Evolutionary conservation across 2,113 vertebrate species (phyloP).

Genomic region (Myrmecophaga tridactyla): DNA sequence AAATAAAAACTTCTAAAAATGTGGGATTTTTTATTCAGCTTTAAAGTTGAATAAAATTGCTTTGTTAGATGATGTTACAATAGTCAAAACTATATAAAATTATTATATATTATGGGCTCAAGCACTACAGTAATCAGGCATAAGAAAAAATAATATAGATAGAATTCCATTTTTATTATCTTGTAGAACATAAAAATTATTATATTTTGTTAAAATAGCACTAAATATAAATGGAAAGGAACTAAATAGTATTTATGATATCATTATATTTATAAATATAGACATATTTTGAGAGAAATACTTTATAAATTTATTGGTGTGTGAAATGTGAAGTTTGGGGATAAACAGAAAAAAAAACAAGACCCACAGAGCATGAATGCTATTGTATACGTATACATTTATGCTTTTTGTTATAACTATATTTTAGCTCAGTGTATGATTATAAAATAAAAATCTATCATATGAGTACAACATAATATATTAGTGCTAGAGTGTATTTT

Average conservation of each 20-base stretch:
- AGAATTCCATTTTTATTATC: not conserved
- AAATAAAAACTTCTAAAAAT: not conserved
- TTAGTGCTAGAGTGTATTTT: not conserved
- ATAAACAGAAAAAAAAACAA: not conserved
- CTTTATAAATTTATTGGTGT: not conserved
- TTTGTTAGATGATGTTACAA: not conserved
- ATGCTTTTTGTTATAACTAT: not conserved
- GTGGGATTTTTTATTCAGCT: not conserved
- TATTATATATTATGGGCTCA: not conserved
- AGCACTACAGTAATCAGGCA: not conserved
- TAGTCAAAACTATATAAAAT: constrained; percentile 13
- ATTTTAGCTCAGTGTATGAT: not conserved
- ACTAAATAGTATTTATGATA: not conserved
- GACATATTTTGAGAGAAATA: not conserved
- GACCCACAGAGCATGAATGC: not conserved
- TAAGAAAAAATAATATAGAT: constrained; percentile 34
- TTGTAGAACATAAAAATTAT: not conserved
- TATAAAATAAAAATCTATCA: not conserved
- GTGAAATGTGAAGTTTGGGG: too few species aligned
- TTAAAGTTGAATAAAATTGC: constrained; percentile 10
- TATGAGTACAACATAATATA: not conserved
- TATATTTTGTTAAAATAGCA: not conserved
- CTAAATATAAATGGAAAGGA: not conserved
- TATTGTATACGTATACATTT: not conserved
- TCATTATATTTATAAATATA: not conserved